phyloP scores from a whole-genome alignment of 2,797 vertebrate species.

The Acanthornis magna region DNA sequence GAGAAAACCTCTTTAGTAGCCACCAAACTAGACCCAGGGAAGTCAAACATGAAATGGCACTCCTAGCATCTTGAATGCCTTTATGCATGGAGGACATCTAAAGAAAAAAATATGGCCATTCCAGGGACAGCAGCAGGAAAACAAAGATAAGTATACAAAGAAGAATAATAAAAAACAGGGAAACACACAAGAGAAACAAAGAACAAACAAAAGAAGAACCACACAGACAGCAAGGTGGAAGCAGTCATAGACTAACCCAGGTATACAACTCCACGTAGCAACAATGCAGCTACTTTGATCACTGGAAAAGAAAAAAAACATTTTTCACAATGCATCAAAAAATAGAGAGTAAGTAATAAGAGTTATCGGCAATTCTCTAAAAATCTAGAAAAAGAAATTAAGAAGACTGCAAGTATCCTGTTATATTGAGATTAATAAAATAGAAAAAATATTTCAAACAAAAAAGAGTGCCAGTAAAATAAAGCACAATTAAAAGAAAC shows the following conservation, averaged over 20 bases:
- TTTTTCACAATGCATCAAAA: background rate
- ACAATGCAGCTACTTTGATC: background rate
- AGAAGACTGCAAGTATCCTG: background rate
- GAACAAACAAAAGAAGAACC: background rate
- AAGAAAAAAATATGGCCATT: background rate
- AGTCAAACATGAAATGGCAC: background rate
- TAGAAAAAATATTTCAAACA: background rate
- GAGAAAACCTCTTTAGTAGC: background rate
- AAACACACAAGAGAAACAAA: background rate
- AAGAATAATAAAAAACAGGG: background rate
- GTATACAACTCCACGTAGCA: background rate
- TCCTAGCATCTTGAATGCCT: background rate
- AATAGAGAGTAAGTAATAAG: background rate
- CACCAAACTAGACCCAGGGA: background rate
- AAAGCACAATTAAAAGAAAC: background rate
- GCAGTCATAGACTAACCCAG: background rate
- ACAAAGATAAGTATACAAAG: background rate
- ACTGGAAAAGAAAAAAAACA: background rate
- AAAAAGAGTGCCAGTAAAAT: background rate
- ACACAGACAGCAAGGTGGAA: background rate
- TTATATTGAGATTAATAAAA: background rate
- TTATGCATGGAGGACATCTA: background rate
- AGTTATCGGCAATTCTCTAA: background rate
- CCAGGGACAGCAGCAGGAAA: background rate
- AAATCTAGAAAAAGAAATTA: background rate